These are phyloP conservation scores for Belgica antarctica DNA, from an alignment of 2,888 invertebrate species.

Conservation along the genomic window DNA sequence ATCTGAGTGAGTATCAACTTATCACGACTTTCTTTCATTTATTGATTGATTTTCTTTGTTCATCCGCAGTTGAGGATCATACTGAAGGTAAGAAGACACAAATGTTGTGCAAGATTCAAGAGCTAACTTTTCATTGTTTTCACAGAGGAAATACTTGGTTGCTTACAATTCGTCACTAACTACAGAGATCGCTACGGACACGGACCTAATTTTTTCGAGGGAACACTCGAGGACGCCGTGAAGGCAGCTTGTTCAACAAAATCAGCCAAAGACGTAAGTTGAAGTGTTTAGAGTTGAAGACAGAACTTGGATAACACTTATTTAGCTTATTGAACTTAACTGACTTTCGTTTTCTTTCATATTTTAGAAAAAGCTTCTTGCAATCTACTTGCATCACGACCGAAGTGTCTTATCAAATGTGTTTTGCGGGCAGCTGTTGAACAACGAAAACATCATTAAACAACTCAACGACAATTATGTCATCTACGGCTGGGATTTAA, in stretches of 20 bases:
- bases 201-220: slow-evolving; percentile 90
- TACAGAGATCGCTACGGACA: slow-evolving; percentile 73
- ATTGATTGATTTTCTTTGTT: slow-evolving; percentile 1
- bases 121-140: too few relatives aligned
- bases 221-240: slow-evolving; percentile 85
- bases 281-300: too few relatives aligned
- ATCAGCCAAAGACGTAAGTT: slow-evolving; percentile 81
- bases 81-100: slow-evolving; percentile 1
- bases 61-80: slow-evolving; percentile 23
- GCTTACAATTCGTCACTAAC: slow-evolving; percentile 81
- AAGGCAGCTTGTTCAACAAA: slow-evolving; percentile 79
- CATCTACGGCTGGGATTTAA: slow-evolving; percentile 97
- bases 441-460: slow-evolving; percentile 86
- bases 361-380: slow-evolving; percentile 83
- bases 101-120: slow-evolving; percentile 25
- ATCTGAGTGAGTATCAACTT: slow-evolving; percentile 65
- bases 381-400: slow-evolving; percentile 95
- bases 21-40: slow-evolving; percentile 31
- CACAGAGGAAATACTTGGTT: slow-evolving; percentile 70
- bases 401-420: slow-evolving; percentile 92
- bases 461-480: slow-evolving; percentile 87
- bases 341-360: slow-evolving; percentile 47
- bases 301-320: too few relatives aligned
- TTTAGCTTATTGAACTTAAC: slow-evolving; percentile 14
- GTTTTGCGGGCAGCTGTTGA: slow-evolving; percentile 92